Percentiles rank a stretch among this genome's conserved stretches.
phyloP scores from a whole-genome alignment of 2,113 vertebrate species.

The Menura novaehollandiae region DNA sequence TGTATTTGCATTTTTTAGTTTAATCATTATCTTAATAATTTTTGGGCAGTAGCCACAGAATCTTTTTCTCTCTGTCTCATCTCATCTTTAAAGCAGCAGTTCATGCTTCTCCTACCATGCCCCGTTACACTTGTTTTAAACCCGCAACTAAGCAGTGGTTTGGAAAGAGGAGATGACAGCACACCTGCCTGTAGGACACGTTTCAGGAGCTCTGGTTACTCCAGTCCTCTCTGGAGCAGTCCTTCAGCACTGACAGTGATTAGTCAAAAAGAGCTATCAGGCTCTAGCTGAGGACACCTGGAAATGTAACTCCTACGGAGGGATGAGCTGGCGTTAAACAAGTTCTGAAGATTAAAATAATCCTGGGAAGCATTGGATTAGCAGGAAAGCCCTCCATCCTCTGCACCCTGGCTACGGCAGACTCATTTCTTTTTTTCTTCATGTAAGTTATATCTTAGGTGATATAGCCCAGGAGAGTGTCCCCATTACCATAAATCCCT shows the following conservation, averaged over 20 bases:
- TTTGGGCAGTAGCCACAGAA: constrained; percentile 68
- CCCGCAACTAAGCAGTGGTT: neutral
- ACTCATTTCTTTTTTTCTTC: neutral
- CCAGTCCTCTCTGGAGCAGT: neutral
- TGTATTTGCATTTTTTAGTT: constrained; percentile 75
- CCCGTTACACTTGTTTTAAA: neutral
- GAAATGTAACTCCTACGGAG: neutral
- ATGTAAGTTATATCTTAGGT: neutral
- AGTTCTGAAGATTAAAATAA: neutral
- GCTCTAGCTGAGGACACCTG: neutral
- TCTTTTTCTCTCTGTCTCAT: constrained; percentile 28
- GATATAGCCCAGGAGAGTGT: neutral
- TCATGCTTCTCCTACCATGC: neutral
- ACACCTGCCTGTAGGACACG: neutral
- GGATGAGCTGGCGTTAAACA: neutral
- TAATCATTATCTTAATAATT: constrained; percentile 75
- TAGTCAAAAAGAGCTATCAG: neutral
- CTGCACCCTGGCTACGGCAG: neutral
- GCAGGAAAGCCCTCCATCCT: neutral
- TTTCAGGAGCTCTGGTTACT: neutral
- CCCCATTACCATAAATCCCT: neutral
- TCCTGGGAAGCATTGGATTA: neutral
- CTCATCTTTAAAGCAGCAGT: constrained; percentile 26
- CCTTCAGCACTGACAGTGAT: neutral
- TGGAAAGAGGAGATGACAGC: neutral